Evolutionary conservation across 2,888 invertebrate species (phyloP), one percentile per base, ranked within the genome.

Genomic region (Drosophila melanosoma): DNA sequence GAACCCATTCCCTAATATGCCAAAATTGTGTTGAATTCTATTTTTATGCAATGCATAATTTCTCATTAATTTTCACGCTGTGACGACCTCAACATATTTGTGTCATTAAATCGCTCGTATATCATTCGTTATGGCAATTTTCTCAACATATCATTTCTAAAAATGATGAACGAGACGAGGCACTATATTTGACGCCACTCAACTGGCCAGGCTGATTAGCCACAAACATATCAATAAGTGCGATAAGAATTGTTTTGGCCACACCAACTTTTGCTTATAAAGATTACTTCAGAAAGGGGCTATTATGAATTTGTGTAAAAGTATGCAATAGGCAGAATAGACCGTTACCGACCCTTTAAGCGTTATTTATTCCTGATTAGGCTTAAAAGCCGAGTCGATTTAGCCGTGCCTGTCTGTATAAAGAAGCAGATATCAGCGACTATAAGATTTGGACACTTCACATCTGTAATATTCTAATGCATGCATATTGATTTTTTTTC

Each of bases 121-220:
- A 76, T 74, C 69, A 74, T 62, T 23, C 23, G 40, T 63, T 71
- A 20, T 57, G 48, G 35, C 48, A 26, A 48, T 65, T 69, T 42
- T 53, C 62, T 52, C 10, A 26, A 42, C 48, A 40, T 52, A 45
- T 48, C 29, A 35, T 65, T 45, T 69, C 53, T 29, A 66, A 77
- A 52, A 69, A 56, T 79, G 68, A 79, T 68, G 42, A 72, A 78
- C 74, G 64, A 74, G 36, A n/a, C n/a, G 23, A 35, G 29, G 49
- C 62, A 70, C 59, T 69, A 74, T 42, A 72, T 72, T 79, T 74
- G 66, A 70, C 64, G 62, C 56, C 56, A 23, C 36, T 38, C 36
- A 26, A 35, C 23, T 35, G 7, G 69, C 63, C 40, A 32, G 17
- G 36, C 61, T 68, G 72, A 75, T 75, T 76, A 79, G 40, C 53